Percentiles rank a stretch among this genome's conserved stretches.
Evolutionary conservation across 2,113 vertebrate species (phyloP).

Genomic region (Manacus vitellinus): DNA sequence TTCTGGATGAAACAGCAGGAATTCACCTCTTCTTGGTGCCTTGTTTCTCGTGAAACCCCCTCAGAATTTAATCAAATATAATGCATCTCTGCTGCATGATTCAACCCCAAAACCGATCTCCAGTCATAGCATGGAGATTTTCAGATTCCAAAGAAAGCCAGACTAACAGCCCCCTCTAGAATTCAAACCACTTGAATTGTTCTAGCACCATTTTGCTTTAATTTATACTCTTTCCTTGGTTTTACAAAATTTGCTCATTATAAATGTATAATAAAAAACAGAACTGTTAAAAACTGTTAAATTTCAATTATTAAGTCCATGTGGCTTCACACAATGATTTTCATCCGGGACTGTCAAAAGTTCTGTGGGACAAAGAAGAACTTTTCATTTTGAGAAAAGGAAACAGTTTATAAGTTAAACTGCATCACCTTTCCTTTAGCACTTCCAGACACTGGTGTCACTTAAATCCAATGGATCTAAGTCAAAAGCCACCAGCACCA

Average conservation of each 20-base stretch:
- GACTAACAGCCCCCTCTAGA: not conserved
- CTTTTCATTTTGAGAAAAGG: not conserved
- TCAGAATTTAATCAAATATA: not conserved
- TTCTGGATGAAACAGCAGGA: not conserved
- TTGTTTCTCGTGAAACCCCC: not conserved
- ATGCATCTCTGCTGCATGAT: not conserved
- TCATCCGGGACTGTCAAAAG: not conserved
- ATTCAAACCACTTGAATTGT: not conserved
- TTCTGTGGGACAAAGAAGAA: not conserved
- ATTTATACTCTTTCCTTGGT: not conserved
- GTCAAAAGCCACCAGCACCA: not conserved
- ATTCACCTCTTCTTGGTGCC: not conserved
- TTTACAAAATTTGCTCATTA: not conserved
- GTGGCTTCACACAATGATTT: not conserved
- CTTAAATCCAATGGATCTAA: not conserved
- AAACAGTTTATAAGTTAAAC: not conserved
- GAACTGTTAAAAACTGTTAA: not conserved
- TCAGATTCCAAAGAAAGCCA: not conserved
- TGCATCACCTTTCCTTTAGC: not conserved
- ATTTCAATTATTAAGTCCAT: not conserved
- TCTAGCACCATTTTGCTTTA: not conserved
- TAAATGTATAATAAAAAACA: not conserved
- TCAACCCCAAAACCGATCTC: not conserved
- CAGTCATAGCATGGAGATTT: not conserved
- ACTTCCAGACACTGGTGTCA: not conserved